Evolutionary conservation across 2,797 vertebrate genomes (phyloP), one percentile per base, ranked within the genome.

Genomic region (Rhynchotus rufescens): DNA sequence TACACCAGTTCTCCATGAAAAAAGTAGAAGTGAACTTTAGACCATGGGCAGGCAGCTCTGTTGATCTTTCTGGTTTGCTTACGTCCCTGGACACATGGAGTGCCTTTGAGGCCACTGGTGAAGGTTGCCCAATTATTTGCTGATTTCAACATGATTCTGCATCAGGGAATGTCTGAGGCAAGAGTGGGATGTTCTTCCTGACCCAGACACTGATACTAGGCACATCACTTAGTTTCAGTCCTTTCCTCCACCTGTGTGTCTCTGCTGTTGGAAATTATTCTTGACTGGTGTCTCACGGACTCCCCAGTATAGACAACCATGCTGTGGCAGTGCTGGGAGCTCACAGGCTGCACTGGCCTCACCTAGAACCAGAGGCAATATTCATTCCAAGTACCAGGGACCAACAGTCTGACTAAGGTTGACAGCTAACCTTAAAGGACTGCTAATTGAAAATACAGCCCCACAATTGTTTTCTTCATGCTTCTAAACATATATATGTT

Each of bases 131-230:
- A 80, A 32, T 30, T 87, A 40, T 86, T 93, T 87, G 59, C 76
- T 17, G 79, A 92, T 94, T 94, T 94, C 86, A 44, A 72, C 81
- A 78, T 6, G 26, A 32, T 72, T 95, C 52, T 72, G 62, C 62
- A 56, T 15, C 1, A 2, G 40, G 71, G 16, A 67, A 82, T 7
- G 15, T 57, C 49, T 75, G 28, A 56, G 12, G 10, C 17, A 25
- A 71, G 30, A 56, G 49, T 11, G 21, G 30, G 47, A 34, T 13
- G 26, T 78, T 42, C 12, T 28, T 90, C 42, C 75, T 79, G 12
- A 49, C 19, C 61, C 49, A 42, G 66, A 15, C 49, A n/a, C 61
- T 84, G 36, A 30, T 57, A 19, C 4, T 22, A 44, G 42, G 42
- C 45, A 52, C 12, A 57, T 74, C 16, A 34, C 0, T 82, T 54